phyloP scores from a whole-genome alignment of 2,888 invertebrate genomes.

The Rhamphomyia laevipes region DNA sequence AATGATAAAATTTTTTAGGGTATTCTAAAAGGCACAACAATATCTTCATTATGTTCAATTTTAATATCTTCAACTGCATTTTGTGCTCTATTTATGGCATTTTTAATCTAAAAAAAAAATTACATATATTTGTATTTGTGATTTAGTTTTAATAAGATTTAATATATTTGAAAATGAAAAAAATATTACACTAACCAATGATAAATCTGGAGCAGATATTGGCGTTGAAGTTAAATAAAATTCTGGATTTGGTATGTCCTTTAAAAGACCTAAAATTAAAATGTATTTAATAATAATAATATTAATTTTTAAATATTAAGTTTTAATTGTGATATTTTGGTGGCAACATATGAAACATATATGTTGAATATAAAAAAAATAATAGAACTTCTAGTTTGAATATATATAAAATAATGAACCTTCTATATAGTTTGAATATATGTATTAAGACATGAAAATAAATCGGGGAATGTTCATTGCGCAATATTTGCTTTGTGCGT shows the following conservation, averaged over 20 bases:
- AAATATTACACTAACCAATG: constrained; percentile 64
- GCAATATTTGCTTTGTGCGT: too few species aligned
- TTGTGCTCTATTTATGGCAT: constrained; percentile 55
- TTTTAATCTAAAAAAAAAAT: constrained; percentile 50
- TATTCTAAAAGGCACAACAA: constrained; percentile 79
- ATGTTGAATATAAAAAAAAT: too few species aligned
- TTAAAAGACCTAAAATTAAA: constrained; percentile 40
- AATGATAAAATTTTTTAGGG: constrained; percentile 39
- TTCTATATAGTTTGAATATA: too few species aligned
- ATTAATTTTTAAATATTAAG: too few species aligned
- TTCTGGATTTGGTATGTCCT: constrained; percentile 66
- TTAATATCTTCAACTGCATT: constrained; percentile 65
- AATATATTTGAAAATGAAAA: too few species aligned
- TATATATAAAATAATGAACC: too few species aligned
- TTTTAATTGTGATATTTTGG: too few species aligned
- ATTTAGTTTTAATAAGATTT: background rate
- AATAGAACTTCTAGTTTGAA: too few species aligned
- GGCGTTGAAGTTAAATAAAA: constrained; percentile 52
- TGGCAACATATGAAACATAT: too few species aligned
- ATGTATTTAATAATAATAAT: background rate
- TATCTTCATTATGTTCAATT: constrained; percentile 78
- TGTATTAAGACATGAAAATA: too few species aligned
- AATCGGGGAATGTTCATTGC: too few species aligned
- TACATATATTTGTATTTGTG: background rate
- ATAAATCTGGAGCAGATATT: constrained; percentile 49